Evolutionary conservation across 2,797 vertebrate species (phyloP), one percentile per base, ranked within the genome.

Genomic region (Loriculus beryllinus): DNA sequence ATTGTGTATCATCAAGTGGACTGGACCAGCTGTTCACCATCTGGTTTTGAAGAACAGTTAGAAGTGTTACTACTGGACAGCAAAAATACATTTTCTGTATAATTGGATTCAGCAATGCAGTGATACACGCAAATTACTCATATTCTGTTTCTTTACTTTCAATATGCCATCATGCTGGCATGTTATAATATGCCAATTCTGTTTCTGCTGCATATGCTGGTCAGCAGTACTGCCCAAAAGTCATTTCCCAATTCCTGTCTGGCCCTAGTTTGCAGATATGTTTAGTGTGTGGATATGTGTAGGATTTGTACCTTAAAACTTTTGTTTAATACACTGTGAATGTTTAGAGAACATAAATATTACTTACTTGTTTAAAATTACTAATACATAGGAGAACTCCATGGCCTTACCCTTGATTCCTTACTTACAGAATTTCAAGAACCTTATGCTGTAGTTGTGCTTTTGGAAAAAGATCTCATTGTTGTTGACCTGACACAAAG

Each of bases 391-490:
- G 81, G 54, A 96, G 81, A 97, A 54, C 22, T 93, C 89, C 20
- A 16, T 56, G 67, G 88, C 57, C 96, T 91, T 82, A 8, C 37
- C 56, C 56, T 89, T 82, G 19, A 47, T 82, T 94, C 28, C 83
- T 96, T 42, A 25, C 87, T 97, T 96, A 71, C 98, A 99, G 99
- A 99, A 97, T 98, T 99, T 97, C 99, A 99, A 98, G 99, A 99
- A 91, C 99, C 99, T 7, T 99, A 99, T 84, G 99, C 99, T 14
- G 99, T 99, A 69, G 99, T 98, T 83, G 99, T 99, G 64, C 98
- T 99, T 86, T 96, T 99, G 97, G 99, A 99, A 97, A 99, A 99
- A 97, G 99, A 99, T 97, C 98, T 99, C 40, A 99, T 99, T 82
- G 98, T 99, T 49, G 98, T 99, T 97, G 99, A 99, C 97, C 98